Evolutionary conservation across 2,888 invertebrate species (phyloP).

Genomic region (Polydrusus tereticollis): DNA sequence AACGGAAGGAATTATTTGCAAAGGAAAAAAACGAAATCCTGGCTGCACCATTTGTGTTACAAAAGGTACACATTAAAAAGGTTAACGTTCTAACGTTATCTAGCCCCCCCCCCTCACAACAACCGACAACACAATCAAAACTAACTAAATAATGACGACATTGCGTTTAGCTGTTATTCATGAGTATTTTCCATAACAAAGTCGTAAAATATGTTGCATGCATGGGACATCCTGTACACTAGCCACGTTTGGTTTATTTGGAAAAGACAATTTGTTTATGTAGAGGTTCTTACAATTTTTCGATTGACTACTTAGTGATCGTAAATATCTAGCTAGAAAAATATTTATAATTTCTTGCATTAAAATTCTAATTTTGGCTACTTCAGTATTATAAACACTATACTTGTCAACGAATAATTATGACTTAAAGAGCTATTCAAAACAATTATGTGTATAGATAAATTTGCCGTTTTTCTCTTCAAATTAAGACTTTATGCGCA

Average conservation of each 20-base stretch:
- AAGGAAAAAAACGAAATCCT: no score
- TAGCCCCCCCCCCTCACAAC: no score
- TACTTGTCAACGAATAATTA: no score
- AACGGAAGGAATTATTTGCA: no score
- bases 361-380: not conserved
- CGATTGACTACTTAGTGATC: not conserved
- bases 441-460: no score
- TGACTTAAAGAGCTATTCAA: no score
- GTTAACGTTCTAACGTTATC: no score
- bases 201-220: not conserved
- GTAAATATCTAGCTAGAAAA: not conserved
- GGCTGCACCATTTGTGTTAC: not conserved
- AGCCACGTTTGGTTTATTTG: not conserved
- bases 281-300: not conserved
- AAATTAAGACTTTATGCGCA: no score
- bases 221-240: conserved; percentile 5
- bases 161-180: not conserved
- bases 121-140: no score
- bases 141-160: not conserved
- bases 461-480: no score
- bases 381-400: not conserved
- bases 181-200: not conserved
- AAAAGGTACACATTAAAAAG: no score
- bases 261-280: conserved; percentile 4
- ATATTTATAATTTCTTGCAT: not conserved